Evolutionary conservation across 2,113 vertebrate genomes (phyloP), one percentile per base, ranked within the genome.

Genomic region (Oenanthe melanoleuca): DNA sequence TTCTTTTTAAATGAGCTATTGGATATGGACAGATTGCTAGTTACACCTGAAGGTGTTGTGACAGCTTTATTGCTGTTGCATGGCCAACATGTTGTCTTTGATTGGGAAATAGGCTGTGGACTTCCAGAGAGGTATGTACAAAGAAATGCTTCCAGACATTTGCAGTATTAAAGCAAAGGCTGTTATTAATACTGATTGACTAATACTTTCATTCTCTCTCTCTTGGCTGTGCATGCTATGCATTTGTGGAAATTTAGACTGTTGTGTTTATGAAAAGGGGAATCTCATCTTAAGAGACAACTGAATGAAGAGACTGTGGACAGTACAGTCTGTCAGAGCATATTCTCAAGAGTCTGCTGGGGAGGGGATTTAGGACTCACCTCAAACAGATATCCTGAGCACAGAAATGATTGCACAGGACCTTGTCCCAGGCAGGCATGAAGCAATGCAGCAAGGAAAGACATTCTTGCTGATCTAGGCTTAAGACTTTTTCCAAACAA

Each of bases 51-150:
- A 71, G 73, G 91, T 1, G 0, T 40, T 53, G 37, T 80, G 81
- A 87, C 87, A 90, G 71, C 59, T 95, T 95, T 96, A 93, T 89
- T 94, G 94, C 50, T 82, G 34, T 80, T 75, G 66, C 55, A 91
- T 28, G 81, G 85, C 70, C 77, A 92, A 28, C 42, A 1, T 87
- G 57, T 72, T 94, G 45, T 57, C 69, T 87, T 72, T 60, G 50
- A 49, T 26, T 92, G 89, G 78, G 70, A 95, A 93, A 95, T 55
- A 77, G 57, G 28, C 53, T 79, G 56, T 67, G 83, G 65, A 70
- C 42, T 67, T 91, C 49, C 26, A 57, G 84, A 89, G 85, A 94
- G 71, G 71, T 75, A 59, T n/a, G 55, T 56, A 34, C 29, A 72
- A 87, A 87, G 31, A 72, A 82, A 50, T 29, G 14, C 56, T 67